These are phyloP conservation scores for Hoplostethus mediterraneus DNA, from an alignment of 2,797 vertebrate species.

Conservation along the genomic window DNA sequence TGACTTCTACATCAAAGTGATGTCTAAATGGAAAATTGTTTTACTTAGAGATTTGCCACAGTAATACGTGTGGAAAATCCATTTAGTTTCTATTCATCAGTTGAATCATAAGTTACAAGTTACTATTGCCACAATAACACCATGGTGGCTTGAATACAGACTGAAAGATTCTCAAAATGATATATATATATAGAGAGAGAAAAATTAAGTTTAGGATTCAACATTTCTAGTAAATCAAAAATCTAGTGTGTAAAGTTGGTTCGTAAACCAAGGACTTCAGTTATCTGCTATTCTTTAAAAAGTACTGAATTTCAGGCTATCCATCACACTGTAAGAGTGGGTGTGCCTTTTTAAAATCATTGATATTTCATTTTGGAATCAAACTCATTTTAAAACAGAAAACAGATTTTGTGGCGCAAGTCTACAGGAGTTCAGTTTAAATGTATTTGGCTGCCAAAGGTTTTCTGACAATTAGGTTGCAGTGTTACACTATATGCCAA, in stretches of 20 bases:
- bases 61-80: conserved; percentile 24
- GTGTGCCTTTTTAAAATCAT: too few species aligned
- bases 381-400: background rate
- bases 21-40: conserved; percentile 29
- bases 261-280: too few species aligned
- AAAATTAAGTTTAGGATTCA: background rate
- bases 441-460: background rate
- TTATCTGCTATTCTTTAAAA: too few species aligned
- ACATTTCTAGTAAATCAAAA: too few species aligned
- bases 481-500: background rate
- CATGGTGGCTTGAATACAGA: conserved; percentile 28
- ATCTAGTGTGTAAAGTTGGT: too few species aligned
- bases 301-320: too few species aligned
- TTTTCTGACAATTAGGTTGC: background rate
- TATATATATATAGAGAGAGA: background rate
- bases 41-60: conserved; percentile 9
- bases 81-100: conserved; percentile 36
- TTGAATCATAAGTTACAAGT: conserved; percentile 34
- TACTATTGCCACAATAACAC: conserved; percentile 21
- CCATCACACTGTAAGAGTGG: too few species aligned
- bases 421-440: background rate
- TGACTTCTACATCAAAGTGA: conserved; percentile 37
- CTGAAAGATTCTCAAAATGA: background rate
- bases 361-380: too few species aligned
- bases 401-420: background rate